Evolutionary conservation across 1,140 invertebrate genomes (phyloP).

Genomic region (Drosophila nasuta): DNA sequence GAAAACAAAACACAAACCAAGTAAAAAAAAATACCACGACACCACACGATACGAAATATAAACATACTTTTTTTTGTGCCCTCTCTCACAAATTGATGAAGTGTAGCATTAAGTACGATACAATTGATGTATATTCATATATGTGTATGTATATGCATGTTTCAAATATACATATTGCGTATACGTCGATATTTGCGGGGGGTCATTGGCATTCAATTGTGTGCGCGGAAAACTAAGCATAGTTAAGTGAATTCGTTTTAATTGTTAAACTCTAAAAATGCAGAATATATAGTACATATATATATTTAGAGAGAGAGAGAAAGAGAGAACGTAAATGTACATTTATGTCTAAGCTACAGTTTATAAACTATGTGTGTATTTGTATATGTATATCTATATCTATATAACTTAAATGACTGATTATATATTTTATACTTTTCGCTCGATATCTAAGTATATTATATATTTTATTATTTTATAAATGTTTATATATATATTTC

Average conservation of each 20-base stretch:
- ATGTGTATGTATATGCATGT: conserved; percentile 28
- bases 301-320: neutral
- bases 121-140: conserved; percentile 17
- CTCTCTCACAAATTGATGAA: conserved; percentile 8
- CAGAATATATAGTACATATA: conserved; percentile 18
- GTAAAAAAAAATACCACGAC: neutral
- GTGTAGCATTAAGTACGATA: conserved; percentile 26
- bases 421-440: conserved; percentile 82
- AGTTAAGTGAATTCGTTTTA: conserved; percentile 47
- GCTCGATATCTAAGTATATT: conserved; percentile 47
- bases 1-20: conserved; percentile 30
- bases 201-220: conserved; percentile 34
- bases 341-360: conserved; percentile 50
- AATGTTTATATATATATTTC: conserved; percentile 3
- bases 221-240: conserved; percentile 52
- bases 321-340: conserved; percentile 15
- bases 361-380: conserved; percentile 50
- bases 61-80: conserved; percentile 10
- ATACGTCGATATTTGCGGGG: conserved; percentile 16
- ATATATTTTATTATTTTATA: conserved; percentile 19
- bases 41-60: conserved; percentile 33
- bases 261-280: conserved; percentile 47
- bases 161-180: conserved; percentile 27
- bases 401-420: conserved; percentile 80
- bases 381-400: conserved; percentile 69